phyloP scores from a whole-genome alignment of 2,113 vertebrate species.

The Trichechus manatus region DNA sequence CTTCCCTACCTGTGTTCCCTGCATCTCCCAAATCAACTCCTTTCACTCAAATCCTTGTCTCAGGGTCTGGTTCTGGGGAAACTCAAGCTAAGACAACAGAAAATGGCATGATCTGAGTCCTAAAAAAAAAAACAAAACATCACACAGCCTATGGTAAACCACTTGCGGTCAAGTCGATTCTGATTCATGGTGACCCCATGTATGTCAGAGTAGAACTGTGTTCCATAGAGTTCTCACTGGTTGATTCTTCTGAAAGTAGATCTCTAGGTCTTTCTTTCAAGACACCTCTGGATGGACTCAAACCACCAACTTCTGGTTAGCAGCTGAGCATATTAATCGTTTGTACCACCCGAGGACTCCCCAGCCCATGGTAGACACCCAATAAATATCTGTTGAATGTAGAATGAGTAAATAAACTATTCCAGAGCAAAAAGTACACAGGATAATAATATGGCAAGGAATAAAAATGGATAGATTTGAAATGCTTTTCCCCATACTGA shows the following conservation, averaged over 20 bases:
- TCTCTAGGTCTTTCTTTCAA: not conserved
- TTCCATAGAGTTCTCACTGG: not conserved
- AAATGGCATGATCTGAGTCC: not conserved
- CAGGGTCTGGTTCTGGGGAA: not conserved
- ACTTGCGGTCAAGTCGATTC: not conserved
- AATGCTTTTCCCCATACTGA: slow-evolving; percentile 36
- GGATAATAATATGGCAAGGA: not conserved
- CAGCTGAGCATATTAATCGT: not conserved
- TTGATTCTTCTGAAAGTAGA: not conserved
- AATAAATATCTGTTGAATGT: not conserved
- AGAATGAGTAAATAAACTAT: not conserved
- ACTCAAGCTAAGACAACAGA: slow-evolving; percentile 1
- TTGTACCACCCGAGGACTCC: not conserved
- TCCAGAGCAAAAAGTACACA: not conserved
- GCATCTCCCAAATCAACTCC: not conserved
- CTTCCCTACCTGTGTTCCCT: not conserved
- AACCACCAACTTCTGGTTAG: not conserved
- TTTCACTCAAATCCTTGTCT: not conserved
- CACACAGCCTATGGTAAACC: not conserved
- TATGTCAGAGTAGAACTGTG: not conserved
- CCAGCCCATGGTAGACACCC: not conserved
- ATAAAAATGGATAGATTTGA: not conserved
- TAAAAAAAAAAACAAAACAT: not conserved
- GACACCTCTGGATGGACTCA: not conserved
- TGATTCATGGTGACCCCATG: not conserved